Base-by-base conservation (phyloP, 2,797 vertebrate genomes). In the Philypnodon macrostomus region DNA sequence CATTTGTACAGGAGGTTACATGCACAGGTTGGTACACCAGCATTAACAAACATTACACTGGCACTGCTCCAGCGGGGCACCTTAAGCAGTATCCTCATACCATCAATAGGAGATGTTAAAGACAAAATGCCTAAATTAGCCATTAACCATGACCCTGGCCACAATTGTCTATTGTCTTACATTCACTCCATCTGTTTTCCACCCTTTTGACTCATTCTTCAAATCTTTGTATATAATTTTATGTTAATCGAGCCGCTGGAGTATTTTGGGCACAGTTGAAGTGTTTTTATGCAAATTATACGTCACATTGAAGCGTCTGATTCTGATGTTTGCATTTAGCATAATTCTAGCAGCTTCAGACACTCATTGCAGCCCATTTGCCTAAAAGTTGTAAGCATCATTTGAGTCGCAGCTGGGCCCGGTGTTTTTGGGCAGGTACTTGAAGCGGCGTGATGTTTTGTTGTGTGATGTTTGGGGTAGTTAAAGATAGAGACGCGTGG, bases 401-500 rank as follows among this genome's bases (percentile, higher is more conserved):
- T 38, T 13, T 9, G 4, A 44, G n/a, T 12, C 19, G 9, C 52
- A 63, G 53, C 40, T 34, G 47, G 31, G 50, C 27, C 12, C 2
- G 2, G n/a, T n/a, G 29, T 5, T 53, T 49, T 59, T 19, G 17
- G 41, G 35, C 5, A 40, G 41, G 51, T 44, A 30, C 27, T 29
- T 10, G 21, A 23, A 7, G 14, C 15, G 31, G 41, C 5, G 59
- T n/a, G n/a, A n/a, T n/a, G n/a, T 7, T 1, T 40, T 38, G 40
- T 40, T 70, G 37, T 71, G 72, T 70, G 65, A 59, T 55, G 53
- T 64, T 73, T 68, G 53, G 19, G 31, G 47, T 61, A 52, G 56
- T 74, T 74, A 66, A 67, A 70, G 58, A 67, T 49, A 62, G 65
- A 65, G 29, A 34, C 33, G 63, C 47, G 58, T 58, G 2, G 63